Evolutionary conservation across 2,888 invertebrate species (phyloP).

Genomic region (Sarcophaga carnaria): DNA sequence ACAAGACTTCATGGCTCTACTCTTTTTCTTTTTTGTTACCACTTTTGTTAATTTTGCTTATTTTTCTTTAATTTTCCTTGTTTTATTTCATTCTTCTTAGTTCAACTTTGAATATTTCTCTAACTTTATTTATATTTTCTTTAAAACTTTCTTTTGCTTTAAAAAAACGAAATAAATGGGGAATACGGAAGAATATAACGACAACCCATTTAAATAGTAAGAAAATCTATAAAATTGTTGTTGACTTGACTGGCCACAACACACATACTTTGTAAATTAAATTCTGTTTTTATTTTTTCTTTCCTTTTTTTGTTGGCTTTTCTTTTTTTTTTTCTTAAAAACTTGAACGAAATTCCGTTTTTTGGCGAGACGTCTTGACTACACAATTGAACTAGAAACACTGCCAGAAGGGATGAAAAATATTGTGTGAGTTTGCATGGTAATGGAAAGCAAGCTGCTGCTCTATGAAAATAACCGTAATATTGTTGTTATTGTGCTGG

Average conservation of each 20-base stretch:
- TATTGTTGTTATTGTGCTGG: background rate
- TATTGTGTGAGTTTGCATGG: slow-evolving; percentile 67
- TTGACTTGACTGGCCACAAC: slow-evolving; percentile 39
- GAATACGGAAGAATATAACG: background rate
- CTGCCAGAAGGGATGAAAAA: slow-evolving; percentile 75
- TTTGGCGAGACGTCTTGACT: slow-evolving; percentile 77
- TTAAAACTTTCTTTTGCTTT: too few relatives aligned
- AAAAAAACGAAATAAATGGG: background rate
- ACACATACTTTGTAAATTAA: background rate
- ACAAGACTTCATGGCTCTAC: background rate
- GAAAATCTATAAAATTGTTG: slow-evolving; percentile 6
- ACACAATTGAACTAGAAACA: slow-evolving; percentile 79
- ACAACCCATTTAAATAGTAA: background rate
- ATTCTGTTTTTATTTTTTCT: background rate
- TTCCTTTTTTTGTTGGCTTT: too few relatives aligned
- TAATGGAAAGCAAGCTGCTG: slow-evolving; percentile 58
- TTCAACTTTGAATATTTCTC: background rate
- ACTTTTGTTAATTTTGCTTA: background rate
- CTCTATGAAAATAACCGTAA: slow-evolving; percentile 37
- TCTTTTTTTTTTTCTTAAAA: background rate
- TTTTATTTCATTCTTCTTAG: background rate
- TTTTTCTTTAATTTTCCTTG: background rate
- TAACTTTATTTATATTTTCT: too few relatives aligned
- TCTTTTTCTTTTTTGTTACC: background rate
- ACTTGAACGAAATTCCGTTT: slow-evolving; percentile 60